Evolutionary conservation across 2,113 vertebrate genomes (phyloP).

Genomic region (Silurus asotus): DNA sequence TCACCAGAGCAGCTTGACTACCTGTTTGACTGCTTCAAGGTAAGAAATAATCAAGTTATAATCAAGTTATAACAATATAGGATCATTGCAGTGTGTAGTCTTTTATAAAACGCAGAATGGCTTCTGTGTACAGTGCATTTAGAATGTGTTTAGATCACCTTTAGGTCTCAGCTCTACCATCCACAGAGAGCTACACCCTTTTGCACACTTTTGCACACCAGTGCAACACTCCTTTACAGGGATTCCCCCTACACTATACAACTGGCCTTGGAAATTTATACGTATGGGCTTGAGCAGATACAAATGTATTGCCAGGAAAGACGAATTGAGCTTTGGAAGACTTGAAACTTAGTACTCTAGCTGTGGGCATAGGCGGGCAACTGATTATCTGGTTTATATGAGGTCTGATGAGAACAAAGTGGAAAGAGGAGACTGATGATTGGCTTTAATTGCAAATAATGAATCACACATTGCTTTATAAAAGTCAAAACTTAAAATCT

Average conservation of each 20-base stretch:
- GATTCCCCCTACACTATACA: not conserved
- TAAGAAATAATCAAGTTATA: constrained; percentile 57
- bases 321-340: not conserved
- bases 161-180: not conserved
- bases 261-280: not conserved
- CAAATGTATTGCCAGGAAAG: not conserved
- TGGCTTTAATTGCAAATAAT: not conserved
- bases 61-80: not conserved
- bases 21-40: constrained; percentile 99
- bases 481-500: constrained; percentile 81
- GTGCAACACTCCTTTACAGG: not conserved
- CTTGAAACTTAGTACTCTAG: not conserved
- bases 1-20: constrained; percentile 98
- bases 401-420: not conserved
- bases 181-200: not conserved
- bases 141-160: not conserved
- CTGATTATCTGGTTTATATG: not conserved
- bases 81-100: not conserved
- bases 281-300: no score
- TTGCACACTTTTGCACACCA: no score
- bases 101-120: not conserved
- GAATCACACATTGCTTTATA: no score
- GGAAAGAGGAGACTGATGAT: not conserved
- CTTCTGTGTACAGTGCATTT: not conserved
- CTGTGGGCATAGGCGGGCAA: not conserved